phyloP scores from a whole-genome alignment of 2,113 vertebrate species.

The Nymphicus hollandicus region DNA sequence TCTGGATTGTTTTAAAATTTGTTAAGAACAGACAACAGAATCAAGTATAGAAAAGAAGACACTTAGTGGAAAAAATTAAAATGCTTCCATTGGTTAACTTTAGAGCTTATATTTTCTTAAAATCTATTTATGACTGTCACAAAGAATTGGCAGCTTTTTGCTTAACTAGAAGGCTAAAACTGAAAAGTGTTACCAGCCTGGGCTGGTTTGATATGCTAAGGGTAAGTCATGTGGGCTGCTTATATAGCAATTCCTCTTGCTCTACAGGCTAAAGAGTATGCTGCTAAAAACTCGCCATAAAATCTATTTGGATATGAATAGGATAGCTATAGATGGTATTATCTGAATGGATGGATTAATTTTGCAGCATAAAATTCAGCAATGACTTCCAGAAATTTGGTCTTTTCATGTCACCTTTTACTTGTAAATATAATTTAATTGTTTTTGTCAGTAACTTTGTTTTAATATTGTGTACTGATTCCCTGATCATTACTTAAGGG shows the following conservation, averaged over 20 bases:
- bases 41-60: not conserved
- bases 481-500: not conserved
- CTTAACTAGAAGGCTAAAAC: not conserved
- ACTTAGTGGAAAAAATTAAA: not conserved
- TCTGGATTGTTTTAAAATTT: no score
- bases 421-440: not conserved
- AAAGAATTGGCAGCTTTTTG: not conserved
- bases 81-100: not conserved
- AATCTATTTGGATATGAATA: not conserved
- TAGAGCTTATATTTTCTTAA: not conserved
- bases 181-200: not conserved
- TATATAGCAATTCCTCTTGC: not conserved
- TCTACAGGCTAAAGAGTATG: not conserved
- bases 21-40: not conserved
- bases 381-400: not conserved
- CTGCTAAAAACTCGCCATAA: not conserved
- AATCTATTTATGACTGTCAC: not conserved
- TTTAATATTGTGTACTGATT: not conserved
- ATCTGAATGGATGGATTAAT: not conserved
- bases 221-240: not conserved
- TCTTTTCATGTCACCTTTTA: not conserved
- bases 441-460: not conserved
- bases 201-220: not conserved
- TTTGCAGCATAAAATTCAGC: not conserved
- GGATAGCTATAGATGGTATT: not conserved